These are phyloP conservation scores for Rhinella marina DNA, from an alignment of 2,797 vertebrate species.

Conservation along the genomic window DNA sequence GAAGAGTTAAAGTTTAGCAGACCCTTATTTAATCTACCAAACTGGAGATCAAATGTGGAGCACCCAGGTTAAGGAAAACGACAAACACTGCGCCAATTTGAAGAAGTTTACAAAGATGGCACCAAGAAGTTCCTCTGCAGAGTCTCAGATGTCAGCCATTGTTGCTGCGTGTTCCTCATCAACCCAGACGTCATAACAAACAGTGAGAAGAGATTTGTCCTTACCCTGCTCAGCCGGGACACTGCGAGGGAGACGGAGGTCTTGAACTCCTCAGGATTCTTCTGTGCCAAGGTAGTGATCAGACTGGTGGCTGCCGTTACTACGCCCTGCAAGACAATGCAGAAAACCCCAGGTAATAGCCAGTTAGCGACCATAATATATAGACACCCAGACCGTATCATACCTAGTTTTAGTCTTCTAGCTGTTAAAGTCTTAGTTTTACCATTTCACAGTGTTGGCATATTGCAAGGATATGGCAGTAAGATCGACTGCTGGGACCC, in stretches of 20 bases:
- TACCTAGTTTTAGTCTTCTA: too few relatives aligned
- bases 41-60: too few relatives aligned
- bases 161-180: not conserved
- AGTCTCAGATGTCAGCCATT: not conserved
- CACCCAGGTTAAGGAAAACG: too few relatives aligned
- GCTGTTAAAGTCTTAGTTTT: too few relatives aligned
- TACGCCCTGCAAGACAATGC: constrained; percentile 74
- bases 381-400: not conserved
- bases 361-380: not conserved
- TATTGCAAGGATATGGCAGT: too few relatives aligned
- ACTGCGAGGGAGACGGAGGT: constrained; percentile 94
- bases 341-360: not conserved
- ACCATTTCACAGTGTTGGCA: too few relatives aligned
- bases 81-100: not conserved
- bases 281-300: constrained; percentile 84
- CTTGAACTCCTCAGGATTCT: constrained; percentile 93
- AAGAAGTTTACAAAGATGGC: not conserved
- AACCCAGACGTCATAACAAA: not conserved
- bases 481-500: too few relatives aligned
- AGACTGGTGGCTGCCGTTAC: constrained; percentile 84
- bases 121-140: not conserved
- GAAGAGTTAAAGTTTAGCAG: too few relatives aligned
- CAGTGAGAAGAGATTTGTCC: not conserved
- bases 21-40: too few relatives aligned
- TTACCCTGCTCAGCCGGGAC: constrained; percentile 91